phyloP scores from a whole-genome alignment of 2,888 invertebrate genomes.

The Palloptera scutellata region DNA sequence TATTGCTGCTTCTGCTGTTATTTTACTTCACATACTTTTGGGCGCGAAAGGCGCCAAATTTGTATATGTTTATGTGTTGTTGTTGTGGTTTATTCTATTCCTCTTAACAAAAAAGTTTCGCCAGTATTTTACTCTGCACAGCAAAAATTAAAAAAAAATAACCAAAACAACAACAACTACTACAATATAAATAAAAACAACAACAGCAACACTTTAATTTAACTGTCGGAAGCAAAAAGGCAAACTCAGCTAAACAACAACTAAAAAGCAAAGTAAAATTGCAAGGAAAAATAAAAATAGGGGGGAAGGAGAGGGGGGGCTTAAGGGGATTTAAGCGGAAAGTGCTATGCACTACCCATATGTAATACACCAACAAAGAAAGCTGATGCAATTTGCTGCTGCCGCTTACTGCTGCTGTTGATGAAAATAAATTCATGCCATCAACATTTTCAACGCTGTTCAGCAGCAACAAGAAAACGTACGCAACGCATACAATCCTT shows the following conservation, averaged over 20 bases:
- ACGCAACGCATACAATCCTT: constrained; percentile 21
- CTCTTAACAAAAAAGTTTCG: constrained; percentile 36
- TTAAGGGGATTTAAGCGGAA: no score
- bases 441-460: constrained; percentile 35
- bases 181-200: constrained; percentile 26
- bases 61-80: constrained; percentile 27
- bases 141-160: constrained; percentile 30
- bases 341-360: no score
- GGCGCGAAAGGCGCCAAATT: constrained; percentile 32
- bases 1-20: constrained; percentile 15
- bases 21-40: constrained; percentile 33
- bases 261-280: background rate
- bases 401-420: constrained; percentile 2
- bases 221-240: constrained; percentile 56
- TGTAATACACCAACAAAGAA: constrained; percentile 21
- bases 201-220: constrained; percentile 54
- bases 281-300: constrained; percentile 11
- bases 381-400: constrained; percentile 43
- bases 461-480: background rate
- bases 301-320: background rate
- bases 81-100: constrained; percentile 34
- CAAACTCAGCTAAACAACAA: constrained; percentile 19
- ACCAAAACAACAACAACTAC: constrained; percentile 40
- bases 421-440: constrained; percentile 48
- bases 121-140: constrained; percentile 23